Base-by-base conservation (phyloP, 2,888 invertebrate genomes). In the Melieria omissa region DNA sequence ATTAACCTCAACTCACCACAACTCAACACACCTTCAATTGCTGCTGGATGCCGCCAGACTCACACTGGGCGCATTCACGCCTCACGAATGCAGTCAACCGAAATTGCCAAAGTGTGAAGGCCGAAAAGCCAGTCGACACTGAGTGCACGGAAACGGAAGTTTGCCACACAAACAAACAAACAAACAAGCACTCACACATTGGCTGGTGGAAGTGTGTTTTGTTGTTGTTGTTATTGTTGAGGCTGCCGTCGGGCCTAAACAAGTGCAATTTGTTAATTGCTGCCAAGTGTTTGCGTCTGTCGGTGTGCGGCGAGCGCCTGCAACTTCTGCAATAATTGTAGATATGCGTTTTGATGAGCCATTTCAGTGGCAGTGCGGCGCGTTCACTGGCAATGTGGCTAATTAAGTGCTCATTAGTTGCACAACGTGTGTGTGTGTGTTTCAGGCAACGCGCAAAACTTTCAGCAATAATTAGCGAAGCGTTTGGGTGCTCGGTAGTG, bases 231-330 rank as follows among this genome's bases (percentile, higher is more conserved):
- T n/a, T 16, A 3, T 29, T 57, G 46, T 46, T 16, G 16, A 47
- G 29, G 29, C 57, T 8, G 63, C 14, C 9, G 61, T 60, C 42
- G 47, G 47, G 63, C 62, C 52, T 61, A 71, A 61, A 66, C 62
- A 42, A 62, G 47, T 62, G 62, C 66, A 63, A 71, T 71, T 71
- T 62, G 71, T 62, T 66, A 71, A 71, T 71, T 71, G 71, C 63
- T 54, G 55, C 61, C 41, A 7, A 14, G 57, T 16, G 57, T 57
- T 14, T 58, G 58, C 29, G 58, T 58, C 16, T 58, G 58, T 29
- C 16, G 9, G 58, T 29, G 58, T 46, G 63, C 42, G 63, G 12
- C 55, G 46, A 47, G 44, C 9, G 46, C 16, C 9, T 45, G 46
- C 47, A 63, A 62, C 44, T 62, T 65, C 4, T 61, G 47, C 49